Base-by-base conservation (phyloP, 2,113 vertebrate species). In the Orycteropus afer region DNA sequence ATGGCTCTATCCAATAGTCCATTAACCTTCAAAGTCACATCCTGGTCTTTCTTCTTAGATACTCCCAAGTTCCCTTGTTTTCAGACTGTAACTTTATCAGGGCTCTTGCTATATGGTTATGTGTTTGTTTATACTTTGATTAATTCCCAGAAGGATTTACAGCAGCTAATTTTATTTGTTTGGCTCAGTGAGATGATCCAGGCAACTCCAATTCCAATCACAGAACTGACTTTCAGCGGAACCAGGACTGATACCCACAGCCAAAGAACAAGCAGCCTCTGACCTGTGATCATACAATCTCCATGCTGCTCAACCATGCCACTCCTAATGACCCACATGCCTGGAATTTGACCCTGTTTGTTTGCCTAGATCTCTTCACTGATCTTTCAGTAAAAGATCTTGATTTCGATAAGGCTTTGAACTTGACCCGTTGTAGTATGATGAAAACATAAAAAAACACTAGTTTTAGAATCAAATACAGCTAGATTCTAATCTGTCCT, bases 111-210 rank as follows among this genome's bases (percentile, higher is more conserved):
- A 1, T 40, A n/a, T 47, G 42, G 15, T 37, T 40, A 15, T 86
- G 29, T 49, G 17, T 77, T 84, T 82, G 76, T 47, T 84, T 76
- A 27, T 18, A n/a, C 7, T 77, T 32, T 74, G 55, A 49, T 91
- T 53, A 79, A 76, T 83, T 93, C 73, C 87, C 45, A 7, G 45
- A 71, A 67, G 79, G 25, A 45, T 96, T 90, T 79, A 82, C 29
- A 91, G 32, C 18, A 6, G 32, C 25, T 86, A 27, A 82, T 93
- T 74, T 61, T 86, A 57, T 71, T 86, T 57, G 11, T 63, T 94
- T 63, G 91, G 4, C 47, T 87, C 90, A 94, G 15, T 29, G 65
- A 90, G 51, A 63, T 61, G 67, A 88, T 45, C n/a, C 90, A 59
- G 63, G 55, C 84, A 53, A 17, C 61, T 82, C 78, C 4, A 18